These are phyloP conservation scores for Phycodurus eques DNA, from an alignment of 2,113 vertebrate species.

Conservation along the genomic window DNA sequence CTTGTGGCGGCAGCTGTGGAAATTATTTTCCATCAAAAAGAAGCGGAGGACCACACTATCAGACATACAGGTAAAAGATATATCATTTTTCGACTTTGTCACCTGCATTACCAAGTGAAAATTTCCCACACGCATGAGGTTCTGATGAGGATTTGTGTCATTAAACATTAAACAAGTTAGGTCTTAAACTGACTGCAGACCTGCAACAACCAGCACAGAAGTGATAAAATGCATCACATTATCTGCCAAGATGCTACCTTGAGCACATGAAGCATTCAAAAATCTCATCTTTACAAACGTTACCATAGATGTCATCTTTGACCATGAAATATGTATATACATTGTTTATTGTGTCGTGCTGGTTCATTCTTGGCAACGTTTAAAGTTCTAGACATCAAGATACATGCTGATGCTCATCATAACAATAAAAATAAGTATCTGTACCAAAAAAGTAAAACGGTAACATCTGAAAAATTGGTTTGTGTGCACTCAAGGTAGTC, in stretches of 20 bases:
- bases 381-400: not conserved
- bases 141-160: not conserved
- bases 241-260: not conserved
- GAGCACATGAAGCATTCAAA: not conserved
- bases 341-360: not conserved
- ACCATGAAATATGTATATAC: not conserved
- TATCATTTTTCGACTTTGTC: not conserved
- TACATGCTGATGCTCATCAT: not conserved
- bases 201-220: not conserved
- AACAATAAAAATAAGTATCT: not conserved
- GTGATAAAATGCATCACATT: slow-evolving; percentile 17
- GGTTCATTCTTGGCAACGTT: not conserved
- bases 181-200: slow-evolving; percentile 5
- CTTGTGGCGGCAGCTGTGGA: slow-evolving; percentile 82
- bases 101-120: slow-evolving; percentile 15
- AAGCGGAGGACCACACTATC: slow-evolving; percentile 59
- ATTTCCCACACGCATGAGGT: not conserved
- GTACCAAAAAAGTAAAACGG: slow-evolving; percentile 2
- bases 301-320: not conserved
- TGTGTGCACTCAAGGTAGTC: not conserved
- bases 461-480: not conserved
- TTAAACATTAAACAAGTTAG: not conserved
- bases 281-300: not conserved
- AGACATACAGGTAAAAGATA: slow-evolving; percentile 77
- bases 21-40: slow-evolving; percentile 72